Evolutionary conservation across 2,797 vertebrate genomes (phyloP).

Genomic region (Ibycter americanus): DNA sequence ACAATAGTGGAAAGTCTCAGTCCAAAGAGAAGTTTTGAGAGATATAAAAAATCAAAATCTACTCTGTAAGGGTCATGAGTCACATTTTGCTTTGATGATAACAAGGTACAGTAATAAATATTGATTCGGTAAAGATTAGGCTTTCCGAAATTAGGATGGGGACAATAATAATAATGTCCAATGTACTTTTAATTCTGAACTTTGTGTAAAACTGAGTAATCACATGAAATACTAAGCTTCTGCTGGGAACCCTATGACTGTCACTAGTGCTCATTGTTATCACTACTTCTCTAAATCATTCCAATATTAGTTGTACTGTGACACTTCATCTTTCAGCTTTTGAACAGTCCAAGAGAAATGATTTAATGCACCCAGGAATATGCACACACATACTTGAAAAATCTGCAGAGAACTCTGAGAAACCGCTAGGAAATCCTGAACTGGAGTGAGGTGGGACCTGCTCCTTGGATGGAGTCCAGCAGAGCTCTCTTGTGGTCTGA

Average conservation of each 20-base stretch:
- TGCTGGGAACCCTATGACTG: not conserved
- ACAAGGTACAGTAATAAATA: not conserved
- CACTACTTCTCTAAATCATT: not conserved
- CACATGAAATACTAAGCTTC: not conserved
- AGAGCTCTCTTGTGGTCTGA: not conserved
- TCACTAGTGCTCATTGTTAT: not conserved
- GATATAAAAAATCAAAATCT: slow-evolving; percentile 26
- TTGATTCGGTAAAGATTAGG: not conserved
- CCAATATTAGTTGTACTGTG: not conserved
- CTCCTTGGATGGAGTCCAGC: not conserved
- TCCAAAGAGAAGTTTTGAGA: slow-evolving; percentile 16
- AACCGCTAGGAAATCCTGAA: not conserved
- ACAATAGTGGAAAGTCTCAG: not conserved
- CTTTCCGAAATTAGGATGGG: not conserved
- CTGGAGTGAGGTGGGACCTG: not conserved
- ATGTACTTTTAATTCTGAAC: not conserved
- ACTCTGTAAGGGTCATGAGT: not conserved
- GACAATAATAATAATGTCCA: not conserved
- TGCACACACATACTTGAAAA: accelerated
- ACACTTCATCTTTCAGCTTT: not conserved
- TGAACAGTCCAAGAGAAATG: not conserved
- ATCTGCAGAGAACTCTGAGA: not conserved
- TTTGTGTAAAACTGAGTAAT: not conserved
- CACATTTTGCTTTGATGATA: not conserved
- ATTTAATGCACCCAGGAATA: not conserved